phyloP scores from a whole-genome alignment of 2,797 vertebrate species.

The Danio albolineatus region DNA sequence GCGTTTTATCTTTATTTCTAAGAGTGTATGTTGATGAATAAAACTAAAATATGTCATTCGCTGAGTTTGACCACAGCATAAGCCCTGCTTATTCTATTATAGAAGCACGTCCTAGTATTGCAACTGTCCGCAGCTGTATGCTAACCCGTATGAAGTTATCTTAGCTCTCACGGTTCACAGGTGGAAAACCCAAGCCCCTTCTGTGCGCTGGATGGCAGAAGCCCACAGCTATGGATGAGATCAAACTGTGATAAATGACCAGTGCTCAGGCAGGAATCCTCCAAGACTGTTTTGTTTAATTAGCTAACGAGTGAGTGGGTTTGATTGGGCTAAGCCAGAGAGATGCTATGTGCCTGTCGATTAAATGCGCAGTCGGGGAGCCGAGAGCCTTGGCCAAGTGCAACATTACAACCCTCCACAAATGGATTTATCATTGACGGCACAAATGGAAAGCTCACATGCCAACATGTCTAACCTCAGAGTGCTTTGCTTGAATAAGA shows the following conservation, averaged over 20 bases:
- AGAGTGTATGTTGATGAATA: not conserved
- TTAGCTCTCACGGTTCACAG: conserved; percentile 5
- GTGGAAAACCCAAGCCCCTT: conserved; percentile 19
- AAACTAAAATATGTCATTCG: not conserved
- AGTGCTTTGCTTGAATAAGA: conserved; percentile 40
- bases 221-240: conserved; percentile 51
- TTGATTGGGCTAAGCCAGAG: conserved; percentile 71
- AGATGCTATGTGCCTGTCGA: conserved; percentile 59
- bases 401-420: conserved; percentile 41
- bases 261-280: conserved; percentile 61
- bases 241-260: conserved; percentile 75
- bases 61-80: not conserved
- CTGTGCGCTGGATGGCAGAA: not conserved
- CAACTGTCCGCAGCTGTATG: not conserved
- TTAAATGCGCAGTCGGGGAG: conserved; percentile 51
- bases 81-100: not conserved
- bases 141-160: conserved; percentile 10
- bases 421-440: conserved; percentile 52
- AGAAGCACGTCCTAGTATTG: not conserved
- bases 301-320: conserved; percentile 71
- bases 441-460: conserved; percentile 30
- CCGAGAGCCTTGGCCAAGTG: conserved; percentile 50
- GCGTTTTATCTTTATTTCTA: no score
- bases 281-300: conserved; percentile 75
- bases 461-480: conserved; percentile 28